Evolutionary conservation across 1,140 invertebrate species (phyloP), one percentile per base, ranked within the genome.

Genomic region (Drosophila fuyamai): DNA sequence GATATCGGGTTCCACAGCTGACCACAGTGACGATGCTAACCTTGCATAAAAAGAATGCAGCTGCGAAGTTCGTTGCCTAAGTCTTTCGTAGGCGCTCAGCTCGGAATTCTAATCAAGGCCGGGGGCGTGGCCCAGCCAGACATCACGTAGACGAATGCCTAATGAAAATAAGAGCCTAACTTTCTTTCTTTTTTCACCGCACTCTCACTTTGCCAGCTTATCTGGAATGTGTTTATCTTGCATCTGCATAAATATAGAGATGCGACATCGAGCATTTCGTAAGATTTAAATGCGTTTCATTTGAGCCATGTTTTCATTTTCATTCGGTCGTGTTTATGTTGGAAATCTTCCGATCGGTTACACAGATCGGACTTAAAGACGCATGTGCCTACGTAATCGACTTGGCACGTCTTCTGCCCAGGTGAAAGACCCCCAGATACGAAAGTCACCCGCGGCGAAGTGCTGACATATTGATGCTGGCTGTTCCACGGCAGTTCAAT

Each of bases 61-160:
- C 81, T 66, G 67, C 66, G 48, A 73, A 81, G 77, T 81, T 89
- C 48, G 76, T 89, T 89, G 84, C 65, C 73, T 75, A 89, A 88
- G 84, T 88, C 84, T 81, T 80, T 83, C 70, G 83, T 80, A 46
- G 18, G 48, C 57, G 56, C 35, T 32, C 6, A 32, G 23, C n/a
- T 57, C 36, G 53, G 46, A 62, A 81, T 86, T 86, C 84, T 86
- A 76, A 66, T 59, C 66, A 53, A 61, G 46, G 44, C 81, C 9
- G 14, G 57, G 61, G 76, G 80, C 71, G 79, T 82, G 77, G 51
- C 60, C 50, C 12, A 5, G 36, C 27, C 48, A 50, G 41, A 65
- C 23, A 35, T 74, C 47, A 67, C 50, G 70, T 59, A 78, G 36
- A 38, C 76, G 14, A 57, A 43, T 23, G 32, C 41, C 44, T 23